Conservation (phyloP, 1,140 invertebrate species). For the Drosophila kurseongensis region DNA sequence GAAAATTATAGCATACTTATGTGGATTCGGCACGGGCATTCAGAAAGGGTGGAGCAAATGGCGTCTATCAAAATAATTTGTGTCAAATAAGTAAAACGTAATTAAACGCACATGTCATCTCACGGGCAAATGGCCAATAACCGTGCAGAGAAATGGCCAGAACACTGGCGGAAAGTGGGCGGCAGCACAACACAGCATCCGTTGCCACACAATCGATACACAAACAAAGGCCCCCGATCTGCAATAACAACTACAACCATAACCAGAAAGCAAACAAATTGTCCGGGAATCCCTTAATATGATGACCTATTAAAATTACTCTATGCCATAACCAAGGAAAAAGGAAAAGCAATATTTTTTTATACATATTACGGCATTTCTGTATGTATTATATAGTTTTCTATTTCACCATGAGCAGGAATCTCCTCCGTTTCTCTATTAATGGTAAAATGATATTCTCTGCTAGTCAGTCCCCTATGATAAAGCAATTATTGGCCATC, state of each 20-base stretch:
- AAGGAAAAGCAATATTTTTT: constrained; percentile 31
- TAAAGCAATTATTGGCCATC: constrained; percentile 71
- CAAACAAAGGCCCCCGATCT: constrained; percentile 20
- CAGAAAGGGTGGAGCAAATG: constrained; percentile 12
- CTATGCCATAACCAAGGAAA: constrained; percentile 48
- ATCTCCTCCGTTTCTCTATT: constrained; percentile 23
- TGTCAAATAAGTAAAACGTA: constrained; percentile 81
- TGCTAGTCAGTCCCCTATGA: constrained; percentile 41
- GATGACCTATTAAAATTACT: constrained; percentile 80
- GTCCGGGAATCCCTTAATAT: constrained; percentile 71
- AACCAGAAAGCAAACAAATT: constrained; percentile 34
- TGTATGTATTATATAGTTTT: constrained; percentile 36
- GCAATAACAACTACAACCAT: constrained; percentile 45
- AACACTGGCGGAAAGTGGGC: neutral
- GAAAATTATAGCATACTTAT: constrained; percentile 71
- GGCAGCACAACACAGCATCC: constrained; percentile 11
- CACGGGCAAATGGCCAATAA: constrained; percentile 71
- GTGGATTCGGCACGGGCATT: constrained; percentile 16
- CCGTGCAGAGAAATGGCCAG: constrained; percentile 26
- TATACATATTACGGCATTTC: constrained; percentile 54
- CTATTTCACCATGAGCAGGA: constrained; percentile 32
- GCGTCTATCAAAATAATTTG: constrained; percentile 72
- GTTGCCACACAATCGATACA: constrained; percentile 63
- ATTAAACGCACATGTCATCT: constrained; percentile 81
- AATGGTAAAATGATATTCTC: constrained; percentile 62